Percentiles rank a stretch among this genome's conserved stretches.
phyloP scores from a whole-genome alignment of 2,888 invertebrate species.

The Lacanobia oleracea region DNA sequence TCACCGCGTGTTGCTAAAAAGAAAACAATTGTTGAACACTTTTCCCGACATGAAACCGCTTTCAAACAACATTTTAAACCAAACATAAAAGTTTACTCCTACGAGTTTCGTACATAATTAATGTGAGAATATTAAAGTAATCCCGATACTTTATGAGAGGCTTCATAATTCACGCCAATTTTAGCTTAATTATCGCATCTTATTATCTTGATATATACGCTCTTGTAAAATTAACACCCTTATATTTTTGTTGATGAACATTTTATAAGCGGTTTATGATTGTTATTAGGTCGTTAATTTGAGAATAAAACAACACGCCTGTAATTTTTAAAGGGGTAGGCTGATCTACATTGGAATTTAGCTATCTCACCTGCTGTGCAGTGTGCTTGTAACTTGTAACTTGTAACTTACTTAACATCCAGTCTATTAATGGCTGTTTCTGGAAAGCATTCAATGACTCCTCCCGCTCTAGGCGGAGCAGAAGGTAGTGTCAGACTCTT shows the following conservation, averaged over 20 bases:
- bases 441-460: too few relatives aligned
- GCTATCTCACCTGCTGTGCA: too few relatives aligned
- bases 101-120: conserved; percentile 27
- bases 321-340: background rate
- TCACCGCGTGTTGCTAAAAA: background rate
- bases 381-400: too few relatives aligned
- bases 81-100: conserved; percentile 12
- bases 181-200: conserved; percentile 34
- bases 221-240: conserved; percentile 16
- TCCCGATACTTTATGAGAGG: conserved; percentile 32
- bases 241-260: conserved; percentile 20
- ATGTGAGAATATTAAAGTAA: conserved; percentile 43
- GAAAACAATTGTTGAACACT: background rate
- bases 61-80: conserved; percentile 20
- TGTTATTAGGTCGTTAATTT: background rate
- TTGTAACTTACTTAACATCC: too few relatives aligned
- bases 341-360: background rate
- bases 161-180: conserved; percentile 45
- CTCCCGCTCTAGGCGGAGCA: too few relatives aligned
- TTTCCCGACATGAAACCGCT: background rate
- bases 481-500: too few relatives aligned
- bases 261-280: conserved; percentile 12
- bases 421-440: too few relatives aligned
- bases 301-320: too few relatives aligned
- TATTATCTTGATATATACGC: conserved; percentile 25